phyloP scores from a whole-genome alignment of 1,140 invertebrate species.

The Trichonephila clavata region DNA sequence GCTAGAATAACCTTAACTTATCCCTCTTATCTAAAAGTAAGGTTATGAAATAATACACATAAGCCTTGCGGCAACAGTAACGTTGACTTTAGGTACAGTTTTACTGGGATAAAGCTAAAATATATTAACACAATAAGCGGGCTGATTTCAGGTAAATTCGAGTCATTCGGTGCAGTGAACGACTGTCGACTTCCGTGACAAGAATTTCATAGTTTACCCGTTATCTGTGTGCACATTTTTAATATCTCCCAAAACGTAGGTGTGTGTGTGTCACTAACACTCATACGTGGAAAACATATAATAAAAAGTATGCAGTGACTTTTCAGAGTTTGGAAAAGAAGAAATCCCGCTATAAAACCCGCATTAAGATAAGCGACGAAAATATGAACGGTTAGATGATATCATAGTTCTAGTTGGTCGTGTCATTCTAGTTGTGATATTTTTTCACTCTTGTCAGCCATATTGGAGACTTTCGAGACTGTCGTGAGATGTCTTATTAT shows the following conservation, averaged over 20 bases:
- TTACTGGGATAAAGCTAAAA: background rate
- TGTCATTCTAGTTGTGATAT: background rate
- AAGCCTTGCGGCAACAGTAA: background rate
- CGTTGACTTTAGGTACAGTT: background rate
- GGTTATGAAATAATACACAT: background rate
- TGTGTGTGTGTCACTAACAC: background rate
- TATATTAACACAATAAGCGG: background rate
- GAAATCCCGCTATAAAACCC: slow-evolving; percentile 11
- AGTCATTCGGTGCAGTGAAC: background rate
- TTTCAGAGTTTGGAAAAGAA: background rate
- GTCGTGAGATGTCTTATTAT: background rate
- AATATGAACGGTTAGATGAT: background rate
- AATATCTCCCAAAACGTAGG: background rate
- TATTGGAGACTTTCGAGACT: background rate
- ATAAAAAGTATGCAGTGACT: background rate
- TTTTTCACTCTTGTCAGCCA: background rate
- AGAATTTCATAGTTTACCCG: background rate
- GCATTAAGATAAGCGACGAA: background rate
- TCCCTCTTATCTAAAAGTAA: background rate
- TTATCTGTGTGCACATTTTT: background rate
- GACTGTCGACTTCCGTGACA: background rate
- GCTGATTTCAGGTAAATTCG: background rate
- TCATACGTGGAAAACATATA: background rate
- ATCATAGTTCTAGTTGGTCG: background rate
- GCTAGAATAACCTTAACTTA: background rate